Conservation (phyloP, 2,113 vertebrate genomes). For the Channa argus region DNA sequence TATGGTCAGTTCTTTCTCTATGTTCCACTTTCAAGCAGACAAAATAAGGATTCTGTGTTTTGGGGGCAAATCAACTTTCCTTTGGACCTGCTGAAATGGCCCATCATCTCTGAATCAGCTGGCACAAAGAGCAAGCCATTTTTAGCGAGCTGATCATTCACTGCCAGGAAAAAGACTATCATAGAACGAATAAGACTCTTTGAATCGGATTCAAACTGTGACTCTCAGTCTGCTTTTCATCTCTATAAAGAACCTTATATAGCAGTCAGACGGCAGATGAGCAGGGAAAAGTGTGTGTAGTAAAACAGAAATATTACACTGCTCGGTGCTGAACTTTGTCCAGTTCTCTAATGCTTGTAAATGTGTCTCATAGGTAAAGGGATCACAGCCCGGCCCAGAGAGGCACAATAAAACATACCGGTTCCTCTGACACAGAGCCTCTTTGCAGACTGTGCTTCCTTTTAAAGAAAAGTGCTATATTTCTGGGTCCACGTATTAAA, state of each 20-base stretch:
- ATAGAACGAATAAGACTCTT: conserved; percentile 64
- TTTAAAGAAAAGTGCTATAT: conserved; percentile 2
- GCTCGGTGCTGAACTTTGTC: conserved; percentile 67
- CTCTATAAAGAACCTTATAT: conserved; percentile 68
- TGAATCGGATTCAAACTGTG: conserved; percentile 71
- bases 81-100: conserved; percentile 56
- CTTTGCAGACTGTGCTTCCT: conserved; percentile 24
- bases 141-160: conserved; percentile 57
- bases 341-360: conserved; percentile 70
- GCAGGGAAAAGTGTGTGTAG: conserved; percentile 58
- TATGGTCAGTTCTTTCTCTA: conserved; percentile 40
- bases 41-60: conserved; percentile 67
- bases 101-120: conserved; percentile 71
- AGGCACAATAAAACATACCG: conserved; percentile 61
- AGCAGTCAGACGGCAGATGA: conserved; percentile 59
- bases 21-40: conserved; percentile 63
- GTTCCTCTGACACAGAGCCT: conserved; percentile 37
- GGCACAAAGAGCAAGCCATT: conserved; percentile 58
- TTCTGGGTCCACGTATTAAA: not conserved
- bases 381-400: conserved; percentile 62
- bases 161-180: conserved; percentile 80
- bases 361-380: conserved; percentile 68
- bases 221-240: conserved; percentile 72
- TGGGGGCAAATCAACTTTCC: conserved; percentile 74
- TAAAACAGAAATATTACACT: conserved; percentile 73